Evolutionary conservation across 2,888 invertebrate species (phyloP), one percentile per base, ranked within the genome.

Genomic region (Dicyrtoma fusca): DNA sequence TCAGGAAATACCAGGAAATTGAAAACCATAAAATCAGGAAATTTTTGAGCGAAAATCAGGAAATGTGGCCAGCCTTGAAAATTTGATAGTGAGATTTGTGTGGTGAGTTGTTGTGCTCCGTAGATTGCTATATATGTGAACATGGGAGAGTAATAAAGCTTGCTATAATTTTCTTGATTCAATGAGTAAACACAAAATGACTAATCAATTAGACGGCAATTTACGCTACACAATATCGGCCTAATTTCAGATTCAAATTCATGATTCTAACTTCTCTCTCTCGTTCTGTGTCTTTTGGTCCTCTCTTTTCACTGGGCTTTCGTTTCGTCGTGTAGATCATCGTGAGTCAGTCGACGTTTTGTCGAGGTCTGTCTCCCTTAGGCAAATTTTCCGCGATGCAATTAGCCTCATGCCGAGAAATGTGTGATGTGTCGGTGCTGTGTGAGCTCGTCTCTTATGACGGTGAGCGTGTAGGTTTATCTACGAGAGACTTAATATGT

Each of bases 121-220:
- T 23, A 23, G 57, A 57, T 57, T 57, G 57, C 23, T 21, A 26
- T 25, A 25, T 57, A 26, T 57, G 13, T 57, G 57, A 57, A 26
- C 10, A n/a, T 5, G 59, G 51, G 21, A 51, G 6, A 51, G 51
- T 47, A 17, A 57, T n/a, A 57, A 23, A 57, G 59, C 59, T 26
- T 57, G 63, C 47, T 75, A 69, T 75, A 78, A 78, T 78, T 76
- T 77, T 76, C 77, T 76, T 76, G 75, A 79, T 59, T 74, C 74
- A 74, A 65, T 79, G 79, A 73, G 72, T 76, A 77, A 77, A 77
- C 75, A 78, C 77, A 79, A 78, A 77, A 71, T 73, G 75, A 70
- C 74, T 76, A 79, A 79, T 79, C 77, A 78, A 77, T 76, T 78
- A 77, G 53, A 55, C 11, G 21, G 19, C 53, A 74, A 74, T 75